Base-by-base conservation (phyloP, 2,113 vertebrate species). In the Promerops cafer region DNA sequence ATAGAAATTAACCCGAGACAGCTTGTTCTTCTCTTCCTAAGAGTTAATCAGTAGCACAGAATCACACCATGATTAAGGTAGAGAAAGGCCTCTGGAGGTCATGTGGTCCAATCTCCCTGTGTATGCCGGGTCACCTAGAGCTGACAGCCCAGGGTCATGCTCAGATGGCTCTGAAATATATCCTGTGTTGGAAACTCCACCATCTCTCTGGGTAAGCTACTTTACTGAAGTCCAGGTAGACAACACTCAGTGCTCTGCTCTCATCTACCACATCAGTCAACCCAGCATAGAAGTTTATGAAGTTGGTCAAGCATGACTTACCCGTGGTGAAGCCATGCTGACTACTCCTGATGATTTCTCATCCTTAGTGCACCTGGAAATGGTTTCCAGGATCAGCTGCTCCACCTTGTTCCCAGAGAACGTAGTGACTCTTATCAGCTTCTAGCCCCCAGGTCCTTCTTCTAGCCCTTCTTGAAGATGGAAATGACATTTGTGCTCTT, bases 71-170 rank as follows among this genome's bases (percentile, higher is more conserved):
- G 1, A 23, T 11, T 53, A 22, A 11, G 31, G 31, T 12, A 66
- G 57, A 76, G n/a, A 83, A 71, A 87, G n/a, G 68, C 18, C 11
- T 80, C 52, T 57, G 31, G 35, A 65, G 23, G 13, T 49, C 37
- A 26, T 20, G 27, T 57, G 15, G 27, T 81, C 27, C 64, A 57
- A 66, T 11, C 15, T 60, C 7, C 17, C 12, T 16, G 17, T 23
- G 16, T 7, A 22, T 17, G 13, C 26, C 1, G 3, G 11, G 26
- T 24, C 16, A 78, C 35, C 21, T 33, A 64, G 13, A 74, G 24
- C 9, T 83, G 30, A 45, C 4, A 26, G 26, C 17, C 16, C 33
- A 86, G n/a, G 20, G 30, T 19, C 0, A 0, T 11, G 24, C 23
- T 30, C 28, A 70, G 28, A 27, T 13, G 24, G 26, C 12, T 83